A percentile compares a stretch with the other conserved stretches of the same genome.
Conservation (phyloP, 2,888 invertebrate species). For the Dyspetes luteomarginatus region DNA sequence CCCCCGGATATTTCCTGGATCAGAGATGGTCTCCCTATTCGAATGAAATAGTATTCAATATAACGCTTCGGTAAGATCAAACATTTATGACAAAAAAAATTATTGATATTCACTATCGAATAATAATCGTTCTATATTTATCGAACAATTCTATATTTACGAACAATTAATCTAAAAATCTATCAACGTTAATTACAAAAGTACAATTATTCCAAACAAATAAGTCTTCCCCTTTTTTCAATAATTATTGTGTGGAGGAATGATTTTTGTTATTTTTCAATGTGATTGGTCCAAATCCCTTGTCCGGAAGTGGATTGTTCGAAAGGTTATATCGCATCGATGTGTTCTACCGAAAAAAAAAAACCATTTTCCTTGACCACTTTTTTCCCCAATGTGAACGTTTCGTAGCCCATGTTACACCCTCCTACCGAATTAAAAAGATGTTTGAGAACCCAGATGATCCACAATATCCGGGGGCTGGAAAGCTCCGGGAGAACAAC, state of each 20-base stretch:
- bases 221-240: too few relatives aligned
- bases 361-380: background rate
- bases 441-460: constrained; percentile 1
- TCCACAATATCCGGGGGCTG: background rate
- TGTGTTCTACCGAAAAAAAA: background rate
- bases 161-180: background rate
- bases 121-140: background rate
- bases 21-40: background rate
- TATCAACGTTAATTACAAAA: background rate
- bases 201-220: background rate
- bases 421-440: constrained; percentile 1
- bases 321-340: background rate
- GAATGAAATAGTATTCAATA: background rate
- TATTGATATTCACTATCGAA: too few relatives aligned
- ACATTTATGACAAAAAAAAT: too few relatives aligned
- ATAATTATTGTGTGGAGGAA: background rate
- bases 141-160: background rate
- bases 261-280: background rate
- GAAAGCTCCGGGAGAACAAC: background rate
- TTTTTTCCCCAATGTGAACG: background rate
- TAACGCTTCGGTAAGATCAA: background rate
- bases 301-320: background rate
- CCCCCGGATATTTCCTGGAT: background rate
- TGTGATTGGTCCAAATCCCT: background rate
- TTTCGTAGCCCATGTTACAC: background rate